Percentiles rank a stretch among this genome's conserved stretches.
These are phyloP conservation scores for Andrena bucephala DNA, from an alignment of 2,888 invertebrate genomes.

Conservation along the genomic window DNA sequence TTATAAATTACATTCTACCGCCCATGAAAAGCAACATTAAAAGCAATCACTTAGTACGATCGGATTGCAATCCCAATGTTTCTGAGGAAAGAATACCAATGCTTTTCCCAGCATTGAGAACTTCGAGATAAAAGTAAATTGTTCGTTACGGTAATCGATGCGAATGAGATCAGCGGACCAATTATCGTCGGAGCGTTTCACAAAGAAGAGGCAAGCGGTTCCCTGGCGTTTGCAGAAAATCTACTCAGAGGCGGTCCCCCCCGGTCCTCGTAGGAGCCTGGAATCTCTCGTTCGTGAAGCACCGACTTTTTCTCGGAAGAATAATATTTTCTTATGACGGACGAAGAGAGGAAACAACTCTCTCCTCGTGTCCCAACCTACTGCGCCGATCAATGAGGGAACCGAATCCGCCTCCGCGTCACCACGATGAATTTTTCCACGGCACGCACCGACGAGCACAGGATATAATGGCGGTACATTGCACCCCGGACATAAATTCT, in stretches of 20 bases:
- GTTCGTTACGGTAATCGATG: not conserved
- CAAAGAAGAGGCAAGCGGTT: conserved; percentile 41
- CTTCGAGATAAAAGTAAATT: not conserved
- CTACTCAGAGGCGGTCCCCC: conserved; percentile 19
- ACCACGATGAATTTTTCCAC: conserved; percentile 75
- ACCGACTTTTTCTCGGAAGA: conserved; percentile 67
- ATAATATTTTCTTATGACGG: conserved; percentile 74
- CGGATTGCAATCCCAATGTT: not conserved
- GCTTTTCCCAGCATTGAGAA: not conserved
- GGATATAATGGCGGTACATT: conserved; percentile 78
- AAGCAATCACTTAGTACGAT: not conserved
- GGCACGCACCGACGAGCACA: conserved; percentile 73
- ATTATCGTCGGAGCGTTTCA: conserved; percentile 1
- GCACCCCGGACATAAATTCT: conserved; percentile 76
- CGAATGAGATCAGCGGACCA: not conserved
- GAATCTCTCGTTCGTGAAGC: conserved; percentile 49
- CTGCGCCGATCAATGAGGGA: conserved; percentile 68
- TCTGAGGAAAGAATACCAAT: not conserved
- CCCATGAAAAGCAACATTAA: not conserved
- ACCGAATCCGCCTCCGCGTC: conserved; percentile 68
- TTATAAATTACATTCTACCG: not conserved
- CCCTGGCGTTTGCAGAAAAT: conserved; percentile 39
- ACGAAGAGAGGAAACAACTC: conserved; percentile 56
- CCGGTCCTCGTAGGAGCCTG: conserved; percentile 23
- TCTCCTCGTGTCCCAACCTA: conserved; percentile 59